These are phyloP conservation scores for Cecidostiba fungosa DNA, from an alignment of 2,888 invertebrate genomes.

Conservation along the genomic window DNA sequence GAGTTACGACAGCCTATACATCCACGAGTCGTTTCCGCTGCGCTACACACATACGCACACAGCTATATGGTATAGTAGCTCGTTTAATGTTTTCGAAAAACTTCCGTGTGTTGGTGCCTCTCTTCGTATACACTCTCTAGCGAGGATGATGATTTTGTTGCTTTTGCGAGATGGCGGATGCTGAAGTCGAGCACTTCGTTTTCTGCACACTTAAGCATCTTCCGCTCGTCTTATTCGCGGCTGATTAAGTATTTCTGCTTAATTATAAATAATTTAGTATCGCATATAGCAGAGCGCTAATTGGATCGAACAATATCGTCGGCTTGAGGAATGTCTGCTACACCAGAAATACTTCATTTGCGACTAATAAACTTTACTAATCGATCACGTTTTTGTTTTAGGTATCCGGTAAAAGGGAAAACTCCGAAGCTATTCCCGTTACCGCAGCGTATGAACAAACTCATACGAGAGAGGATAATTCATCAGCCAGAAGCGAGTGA, in stretches of 20 bases:
- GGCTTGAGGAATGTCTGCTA: neutral
- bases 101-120: neutral
- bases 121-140: neutral
- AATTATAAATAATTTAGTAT: constrained; percentile 49
- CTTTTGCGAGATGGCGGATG: neutral
- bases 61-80: neutral
- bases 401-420: too few relatives aligned
- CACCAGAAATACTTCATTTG: neutral
- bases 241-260: constrained; percentile 24
- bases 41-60: constrained; percentile 8
- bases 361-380: neutral
- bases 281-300: constrained; percentile 2
- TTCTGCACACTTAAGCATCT: constrained; percentile 4
- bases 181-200: constrained; percentile 27
- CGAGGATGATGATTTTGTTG: constrained; percentile 35
- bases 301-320: constrained; percentile 26
- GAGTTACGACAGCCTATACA: constrained; percentile 43
- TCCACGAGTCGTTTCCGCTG: constrained; percentile 51
- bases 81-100: constrained; percentile 26
- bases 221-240: neutral
- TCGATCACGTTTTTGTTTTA: neutral
- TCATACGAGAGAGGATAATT: neutral
- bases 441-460: neutral
- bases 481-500: neutral
- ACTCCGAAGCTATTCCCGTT: neutral